Percentiles rank a stretch among this genome's conserved stretches.
phyloP scores from a whole-genome alignment of 2,797 vertebrate species.

The Gallinago stenura region DNA sequence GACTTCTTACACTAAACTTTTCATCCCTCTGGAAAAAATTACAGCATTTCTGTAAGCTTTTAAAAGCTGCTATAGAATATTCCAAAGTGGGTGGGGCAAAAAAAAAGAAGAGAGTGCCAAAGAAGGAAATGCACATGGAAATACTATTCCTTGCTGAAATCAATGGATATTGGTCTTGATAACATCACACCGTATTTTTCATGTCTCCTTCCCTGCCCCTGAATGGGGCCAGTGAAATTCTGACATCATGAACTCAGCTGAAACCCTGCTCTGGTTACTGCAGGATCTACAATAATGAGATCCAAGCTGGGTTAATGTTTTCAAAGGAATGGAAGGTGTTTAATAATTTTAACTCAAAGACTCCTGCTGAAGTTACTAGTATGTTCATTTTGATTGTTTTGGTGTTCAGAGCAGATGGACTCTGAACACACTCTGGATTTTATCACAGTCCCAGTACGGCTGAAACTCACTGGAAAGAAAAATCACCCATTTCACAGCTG shows the following conservation, averaged over 20 bases:
- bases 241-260: background rate
- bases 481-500: constrained; percentile 17
- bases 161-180: background rate
- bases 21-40: background rate
- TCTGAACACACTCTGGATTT: background rate
- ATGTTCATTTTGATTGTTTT: constrained; percentile 28
- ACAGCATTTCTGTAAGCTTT: background rate
- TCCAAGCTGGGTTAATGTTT: background rate
- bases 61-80: background rate
- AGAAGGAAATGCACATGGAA: background rate
- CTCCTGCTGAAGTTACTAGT: background rate
- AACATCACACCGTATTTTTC: background rate
- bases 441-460: background rate
- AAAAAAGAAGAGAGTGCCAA: background rate
- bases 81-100: background rate
- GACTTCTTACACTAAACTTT: background rate
- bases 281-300: background rate
- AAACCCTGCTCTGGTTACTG: background rate
- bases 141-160: background rate
- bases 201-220: background rate
- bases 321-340: constrained; percentile 2
- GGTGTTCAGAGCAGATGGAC: background rate
- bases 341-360: constrained; percentile 40
- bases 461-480: constrained; percentile 28
- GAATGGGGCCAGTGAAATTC: background rate